Conservation (phyloP, 2,888 invertebrate genomes). For the Teleogryllus oceanicus region DNA sequence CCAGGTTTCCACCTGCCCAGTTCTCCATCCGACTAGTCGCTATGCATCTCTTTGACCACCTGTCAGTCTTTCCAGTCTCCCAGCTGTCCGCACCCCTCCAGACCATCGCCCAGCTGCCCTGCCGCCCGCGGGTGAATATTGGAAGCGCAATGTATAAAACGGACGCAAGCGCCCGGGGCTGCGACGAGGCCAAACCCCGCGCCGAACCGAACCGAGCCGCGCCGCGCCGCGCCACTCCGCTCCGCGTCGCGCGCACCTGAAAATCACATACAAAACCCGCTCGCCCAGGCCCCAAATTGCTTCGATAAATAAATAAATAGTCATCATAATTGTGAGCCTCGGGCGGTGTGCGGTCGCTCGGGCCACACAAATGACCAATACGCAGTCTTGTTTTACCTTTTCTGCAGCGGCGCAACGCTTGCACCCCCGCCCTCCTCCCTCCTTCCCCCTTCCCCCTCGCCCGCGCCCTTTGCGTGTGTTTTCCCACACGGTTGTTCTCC, state of each 20-base stretch:
- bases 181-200: background rate
- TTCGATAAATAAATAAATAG: conserved; percentile 34
- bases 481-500: background rate
- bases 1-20: too few species aligned
- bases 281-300: conserved; percentile 21
- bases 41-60: too few species aligned
- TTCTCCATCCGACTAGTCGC: too few species aligned
- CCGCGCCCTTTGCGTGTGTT: background rate
- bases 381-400: background rate
- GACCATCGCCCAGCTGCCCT: too few species aligned
- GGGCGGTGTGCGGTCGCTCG: conserved; percentile 26
- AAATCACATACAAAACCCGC: conserved; percentile 23
- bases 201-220: background rate
- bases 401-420: background rate
- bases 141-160: too few species aligned
- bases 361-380: background rate
- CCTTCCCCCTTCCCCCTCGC: background rate
- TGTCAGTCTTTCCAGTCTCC: too few species aligned
- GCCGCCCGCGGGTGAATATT: too few species aligned
- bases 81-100: too few species aligned
- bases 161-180: background rate
- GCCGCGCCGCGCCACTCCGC: background rate
- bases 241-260: conserved; percentile 22
- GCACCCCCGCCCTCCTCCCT: background rate
- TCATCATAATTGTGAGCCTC: conserved; percentile 33